These are phyloP conservation scores for Lithophane semibrunnea DNA, from an alignment of 2,888 invertebrate genomes.

Conservation along the genomic window DNA sequence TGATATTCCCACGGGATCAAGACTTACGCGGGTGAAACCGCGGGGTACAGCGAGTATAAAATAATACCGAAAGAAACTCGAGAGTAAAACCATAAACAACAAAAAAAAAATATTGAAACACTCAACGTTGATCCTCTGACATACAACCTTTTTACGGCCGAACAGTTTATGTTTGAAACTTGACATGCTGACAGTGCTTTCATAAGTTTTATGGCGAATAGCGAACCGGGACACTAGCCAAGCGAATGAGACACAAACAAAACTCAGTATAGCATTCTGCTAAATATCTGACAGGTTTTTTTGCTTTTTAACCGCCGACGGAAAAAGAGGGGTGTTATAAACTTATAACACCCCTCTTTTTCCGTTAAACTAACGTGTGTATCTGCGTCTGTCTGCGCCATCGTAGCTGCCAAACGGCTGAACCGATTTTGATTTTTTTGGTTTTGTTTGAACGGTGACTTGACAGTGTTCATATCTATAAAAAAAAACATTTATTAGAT, in stretches of 20 bases:
- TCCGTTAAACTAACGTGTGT: no score
- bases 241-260: constrained; percentile 25
- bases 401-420: no score
- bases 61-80: constrained; percentile 7
- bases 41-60: no score
- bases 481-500: no score
- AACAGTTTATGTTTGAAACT: constrained; percentile 47
- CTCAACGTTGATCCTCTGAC: constrained; percentile 14
- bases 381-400: no score
- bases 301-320: neutral
- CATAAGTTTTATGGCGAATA: constrained; percentile 45
- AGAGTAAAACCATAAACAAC: neutral
- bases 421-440: no score
- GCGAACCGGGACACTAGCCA: neutral
- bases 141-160: constrained; percentile 39
- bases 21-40: no score
- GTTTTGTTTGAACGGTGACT: no score
- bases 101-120: constrained; percentile 28
- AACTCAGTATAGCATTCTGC: constrained; percentile 4
- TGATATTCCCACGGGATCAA: no score
- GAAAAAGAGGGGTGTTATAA: no score
- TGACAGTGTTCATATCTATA: no score
- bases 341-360: no score
- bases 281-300: neutral
- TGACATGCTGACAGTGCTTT: constrained; percentile 41